These are phyloP conservation scores for Scaptomyza parva DNA, from an alignment of 2,888 invertebrate genomes.

Conservation along the genomic window DNA sequence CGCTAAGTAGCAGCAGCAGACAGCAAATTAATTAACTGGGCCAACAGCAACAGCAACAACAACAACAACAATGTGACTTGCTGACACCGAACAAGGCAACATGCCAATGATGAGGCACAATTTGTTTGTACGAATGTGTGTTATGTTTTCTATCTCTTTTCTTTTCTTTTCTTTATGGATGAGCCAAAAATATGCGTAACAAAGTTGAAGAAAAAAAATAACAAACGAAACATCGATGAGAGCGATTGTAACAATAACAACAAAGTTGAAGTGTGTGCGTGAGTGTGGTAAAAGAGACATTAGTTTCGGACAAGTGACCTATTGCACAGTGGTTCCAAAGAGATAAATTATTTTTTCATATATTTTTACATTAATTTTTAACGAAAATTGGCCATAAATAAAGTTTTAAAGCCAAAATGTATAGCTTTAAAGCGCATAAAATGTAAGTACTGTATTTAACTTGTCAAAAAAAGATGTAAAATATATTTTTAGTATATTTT, in stretches of 20 bases:
- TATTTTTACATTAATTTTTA: too few species aligned
- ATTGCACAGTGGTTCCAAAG: conserved; percentile 25
- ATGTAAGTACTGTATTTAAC: too few species aligned
- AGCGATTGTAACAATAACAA: conserved; percentile 15
- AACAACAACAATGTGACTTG: conserved; percentile 1
- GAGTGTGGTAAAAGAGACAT: conserved; percentile 29
- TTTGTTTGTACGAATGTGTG: conserved; percentile 7
- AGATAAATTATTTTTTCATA: too few species aligned
- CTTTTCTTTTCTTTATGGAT: conserved; percentile 20
- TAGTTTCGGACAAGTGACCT: conserved; percentile 21
- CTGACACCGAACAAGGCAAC: conserved; percentile 33
- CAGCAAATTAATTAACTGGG: conserved; percentile 65
- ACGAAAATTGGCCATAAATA: too few species aligned
- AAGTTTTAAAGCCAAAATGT: too few species aligned
- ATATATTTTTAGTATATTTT: too few species aligned
- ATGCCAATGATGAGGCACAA: conserved; percentile 34
- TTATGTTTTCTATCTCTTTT: conserved; percentile 9
- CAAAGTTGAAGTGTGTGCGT: background rate
- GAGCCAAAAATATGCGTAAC: conserved; percentile 49
- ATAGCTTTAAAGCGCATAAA: too few species aligned
- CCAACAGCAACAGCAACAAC: conserved; percentile 30
- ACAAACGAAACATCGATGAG: conserved; percentile 11
- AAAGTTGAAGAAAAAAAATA: conserved; percentile 13
- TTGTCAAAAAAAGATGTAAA: too few species aligned
- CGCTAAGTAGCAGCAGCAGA: conserved; percentile 2